Evolutionary conservation across 2,888 invertebrate species (phyloP).

Genomic region (Globia sparganii): DNA sequence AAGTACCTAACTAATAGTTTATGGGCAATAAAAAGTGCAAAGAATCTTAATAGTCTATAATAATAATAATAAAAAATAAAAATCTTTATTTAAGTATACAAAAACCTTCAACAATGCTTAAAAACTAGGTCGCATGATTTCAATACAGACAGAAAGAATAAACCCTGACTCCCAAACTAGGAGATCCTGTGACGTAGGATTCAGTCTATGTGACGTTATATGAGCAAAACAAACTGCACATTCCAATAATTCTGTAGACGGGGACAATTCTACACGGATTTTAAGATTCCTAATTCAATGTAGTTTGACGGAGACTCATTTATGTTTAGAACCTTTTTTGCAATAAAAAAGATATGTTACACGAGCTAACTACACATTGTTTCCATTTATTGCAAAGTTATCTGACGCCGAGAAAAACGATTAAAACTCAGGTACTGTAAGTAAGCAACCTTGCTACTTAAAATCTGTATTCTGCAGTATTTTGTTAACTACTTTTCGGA

Average conservation of each 20-base stretch:
- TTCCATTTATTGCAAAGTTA: neutral
- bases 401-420: constrained; percentile 7
- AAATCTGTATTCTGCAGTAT: neutral
- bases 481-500: neutral
- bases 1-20: too few species aligned
- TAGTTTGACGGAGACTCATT: too few species aligned
- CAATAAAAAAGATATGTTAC: neutral
- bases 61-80: too few species aligned
- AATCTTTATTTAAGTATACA: too few species aligned
- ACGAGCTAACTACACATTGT: neutral
- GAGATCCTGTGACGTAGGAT: too few species aligned
- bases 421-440: neutral
- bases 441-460: constrained; percentile 6
- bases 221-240: neutral
- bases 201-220: neutral
- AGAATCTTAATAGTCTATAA: neutral
- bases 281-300: neutral
- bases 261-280: neutral
- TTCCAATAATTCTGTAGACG: neutral
- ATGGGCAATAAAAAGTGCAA: neutral
- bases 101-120: too few species aligned
- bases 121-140: too few species aligned
- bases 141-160: too few species aligned
- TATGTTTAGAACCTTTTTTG: neutral
- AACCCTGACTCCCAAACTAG: too few species aligned